A percentile compares a stretch with the other conserved stretches of the same genome.
Evolutionary conservation across 2,888 invertebrate genomes (phyloP).

Genomic region (Meteorus colon): DNA sequence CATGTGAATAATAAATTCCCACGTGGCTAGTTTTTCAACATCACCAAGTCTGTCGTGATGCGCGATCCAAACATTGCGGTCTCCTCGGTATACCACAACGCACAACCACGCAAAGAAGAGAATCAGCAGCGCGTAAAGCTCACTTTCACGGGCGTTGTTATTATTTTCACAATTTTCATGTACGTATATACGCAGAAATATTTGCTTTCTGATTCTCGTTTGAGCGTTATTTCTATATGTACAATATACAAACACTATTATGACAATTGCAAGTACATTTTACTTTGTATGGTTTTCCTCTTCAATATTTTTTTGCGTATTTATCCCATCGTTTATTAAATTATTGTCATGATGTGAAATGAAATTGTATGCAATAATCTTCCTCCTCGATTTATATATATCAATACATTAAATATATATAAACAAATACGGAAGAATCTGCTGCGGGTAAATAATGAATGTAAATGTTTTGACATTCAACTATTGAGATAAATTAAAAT

Average conservation of each 20-base stretch:
- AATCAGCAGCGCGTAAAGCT: slow-evolving; percentile 38
- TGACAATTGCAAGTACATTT: no score
- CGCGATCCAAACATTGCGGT: slow-evolving; percentile 25
- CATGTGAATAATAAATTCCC: slow-evolving; percentile 15
- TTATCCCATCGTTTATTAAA: background rate
- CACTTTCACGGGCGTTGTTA: slow-evolving; percentile 37
- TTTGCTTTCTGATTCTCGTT: slow-evolving; percentile 39
- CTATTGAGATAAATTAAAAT: background rate
- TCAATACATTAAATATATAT: background rate
- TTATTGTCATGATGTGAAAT: background rate
- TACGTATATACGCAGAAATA: slow-evolving; percentile 36
- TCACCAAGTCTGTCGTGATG: background rate
- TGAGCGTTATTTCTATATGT: slow-evolving; percentile 9
- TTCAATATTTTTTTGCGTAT: no score
- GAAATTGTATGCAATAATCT: background rate
- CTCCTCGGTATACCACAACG: slow-evolving; percentile 1
- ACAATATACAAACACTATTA: no score
- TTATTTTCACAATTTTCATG: slow-evolving; percentile 38
- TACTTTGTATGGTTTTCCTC: no score
- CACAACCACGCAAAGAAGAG: background rate
- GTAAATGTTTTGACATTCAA: background rate
- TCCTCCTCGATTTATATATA: background rate
- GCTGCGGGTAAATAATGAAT: background rate
- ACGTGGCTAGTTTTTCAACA: slow-evolving; percentile 3
- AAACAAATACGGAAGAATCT: background rate